Evolutionary conservation across 1,140 invertebrate species (phyloP).

Genomic region (Drosophila watanabei): DNA sequence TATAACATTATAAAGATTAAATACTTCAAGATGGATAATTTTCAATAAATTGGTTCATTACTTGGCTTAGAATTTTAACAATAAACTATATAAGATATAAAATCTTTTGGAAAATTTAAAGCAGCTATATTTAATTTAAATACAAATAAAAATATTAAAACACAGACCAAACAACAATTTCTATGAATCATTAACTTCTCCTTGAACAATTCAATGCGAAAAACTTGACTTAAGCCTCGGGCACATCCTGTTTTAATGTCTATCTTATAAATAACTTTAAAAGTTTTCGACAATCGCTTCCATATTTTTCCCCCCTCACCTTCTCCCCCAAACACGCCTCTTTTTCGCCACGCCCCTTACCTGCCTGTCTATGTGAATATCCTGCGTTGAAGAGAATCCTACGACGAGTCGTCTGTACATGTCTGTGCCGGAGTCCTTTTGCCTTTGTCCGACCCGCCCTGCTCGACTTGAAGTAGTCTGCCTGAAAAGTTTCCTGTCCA

Average conservation of each 20-base stretch:
- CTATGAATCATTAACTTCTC: background rate
- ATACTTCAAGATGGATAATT: background rate
- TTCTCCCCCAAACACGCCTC: slow-evolving; percentile 1
- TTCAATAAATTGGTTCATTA: background rate
- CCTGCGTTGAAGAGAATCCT: slow-evolving; percentile 15
- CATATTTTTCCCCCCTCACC: slow-evolving; percentile 4
- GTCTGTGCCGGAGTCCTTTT: slow-evolving; percentile 36
- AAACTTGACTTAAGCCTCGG: slow-evolving; percentile 3
- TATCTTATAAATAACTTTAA: slow-evolving; percentile 30
- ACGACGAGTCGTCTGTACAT: slow-evolving; percentile 29
- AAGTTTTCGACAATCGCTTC: slow-evolving; percentile 34
- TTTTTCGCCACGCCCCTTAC: slow-evolving; percentile 33
- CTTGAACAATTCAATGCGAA: background rate
- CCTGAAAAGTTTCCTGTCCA: slow-evolving; percentile 56
- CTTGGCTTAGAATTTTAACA: too few species aligned
- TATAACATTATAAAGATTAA: background rate
- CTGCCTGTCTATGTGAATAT: slow-evolving; percentile 18
- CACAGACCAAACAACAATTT: too few species aligned
- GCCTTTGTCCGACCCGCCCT: slow-evolving; percentile 26
- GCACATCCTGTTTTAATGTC: slow-evolving; percentile 12
- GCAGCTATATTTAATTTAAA: background rate
- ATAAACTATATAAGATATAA: too few species aligned
- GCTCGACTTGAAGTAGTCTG: slow-evolving; percentile 50
- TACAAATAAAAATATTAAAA: too few species aligned
- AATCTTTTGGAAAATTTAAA: background rate